These are phyloP conservation scores for Stratiolaelaps scimitus DNA, from an alignment of 1,140 invertebrate genomes.

Conservation along the genomic window DNA sequence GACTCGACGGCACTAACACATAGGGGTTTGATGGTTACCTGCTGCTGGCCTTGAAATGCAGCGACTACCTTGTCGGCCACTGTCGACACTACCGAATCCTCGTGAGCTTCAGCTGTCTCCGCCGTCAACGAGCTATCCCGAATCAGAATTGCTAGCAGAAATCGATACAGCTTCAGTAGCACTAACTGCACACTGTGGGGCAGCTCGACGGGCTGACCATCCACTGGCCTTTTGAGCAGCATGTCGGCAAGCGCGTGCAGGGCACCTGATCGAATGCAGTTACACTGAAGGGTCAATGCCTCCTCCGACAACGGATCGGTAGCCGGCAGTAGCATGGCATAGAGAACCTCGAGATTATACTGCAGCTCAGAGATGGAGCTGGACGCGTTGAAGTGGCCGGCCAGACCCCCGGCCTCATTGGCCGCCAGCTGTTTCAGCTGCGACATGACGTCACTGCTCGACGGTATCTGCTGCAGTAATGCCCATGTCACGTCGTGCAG, in stretches of 20 bases:
- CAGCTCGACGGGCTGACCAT: not conserved
- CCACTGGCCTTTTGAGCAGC: not conserved
- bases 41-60: not conserved
- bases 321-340: constrained; percentile 81
- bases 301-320: constrained; percentile 64
- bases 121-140: not conserved
- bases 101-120: constrained; percentile 6
- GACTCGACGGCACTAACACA: constrained; percentile 3
- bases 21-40: not conserved
- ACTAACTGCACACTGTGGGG: constrained; percentile 20
- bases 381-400: constrained; percentile 33
- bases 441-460: constrained; percentile 47
- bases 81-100: constrained; percentile 15
- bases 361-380: constrained; percentile 29
- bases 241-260: constrained; percentile 19
- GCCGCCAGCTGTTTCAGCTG: constrained; percentile 28
- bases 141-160: constrained; percentile 9
- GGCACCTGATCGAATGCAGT: constrained; percentile 60
- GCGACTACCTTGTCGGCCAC: constrained; percentile 11
- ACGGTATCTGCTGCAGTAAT: constrained; percentile 75
- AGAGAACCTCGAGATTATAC: constrained; percentile 56
- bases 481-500: constrained; percentile 70
- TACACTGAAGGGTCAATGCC: constrained; percentile 70
- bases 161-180: constrained; percentile 16
- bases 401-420: constrained; percentile 34